A percentile compares a stretch with the other conserved stretches of the same genome.
Evolutionary conservation across 2,797 vertebrate genomes (phyloP).

Genomic region (Rachycentron canadum): DNA sequence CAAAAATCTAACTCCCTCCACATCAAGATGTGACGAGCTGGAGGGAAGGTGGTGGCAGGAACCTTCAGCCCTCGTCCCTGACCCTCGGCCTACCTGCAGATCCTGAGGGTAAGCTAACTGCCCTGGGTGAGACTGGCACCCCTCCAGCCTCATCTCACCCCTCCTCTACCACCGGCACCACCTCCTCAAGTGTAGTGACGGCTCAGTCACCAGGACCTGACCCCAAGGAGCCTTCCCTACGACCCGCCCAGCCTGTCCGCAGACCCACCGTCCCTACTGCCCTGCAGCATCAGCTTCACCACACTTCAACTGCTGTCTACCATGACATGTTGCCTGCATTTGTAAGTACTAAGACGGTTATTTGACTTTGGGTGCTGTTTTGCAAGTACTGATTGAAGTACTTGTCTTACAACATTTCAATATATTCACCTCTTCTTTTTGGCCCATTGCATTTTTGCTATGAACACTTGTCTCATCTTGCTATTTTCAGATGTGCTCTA

Average conservation of each 20-base stretch:
- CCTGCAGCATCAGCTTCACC: slow-evolving; percentile 92
- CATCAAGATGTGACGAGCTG: slow-evolving; percentile 96
- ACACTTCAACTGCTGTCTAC: slow-evolving; percentile 94
- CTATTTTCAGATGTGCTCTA: slow-evolving; percentile 93
- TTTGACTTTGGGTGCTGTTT: background rate
- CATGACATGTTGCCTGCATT: slow-evolving; percentile 99
- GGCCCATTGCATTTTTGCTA: background rate
- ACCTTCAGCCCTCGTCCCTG: slow-evolving; percentile 88
- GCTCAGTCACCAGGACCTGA: slow-evolving; percentile 82
- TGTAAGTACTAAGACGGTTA: slow-evolving; percentile 84
- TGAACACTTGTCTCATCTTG: slow-evolving; percentile 5
- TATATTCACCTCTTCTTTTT: background rate
- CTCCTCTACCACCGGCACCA: slow-evolving; percentile 85
- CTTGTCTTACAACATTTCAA: background rate
- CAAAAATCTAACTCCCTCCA: background rate
- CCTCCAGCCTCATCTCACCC: slow-evolving; percentile 81
- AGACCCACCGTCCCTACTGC: slow-evolving; percentile 88
- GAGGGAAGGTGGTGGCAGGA: slow-evolving; percentile 99
- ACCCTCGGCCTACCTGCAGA: slow-evolving; percentile 81
- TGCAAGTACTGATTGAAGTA: too few species aligned
- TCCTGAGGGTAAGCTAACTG: slow-evolving; percentile 83
- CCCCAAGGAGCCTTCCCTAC: slow-evolving; percentile 92
- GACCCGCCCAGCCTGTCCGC: slow-evolving; percentile 92
- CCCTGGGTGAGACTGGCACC: slow-evolving; percentile 77
- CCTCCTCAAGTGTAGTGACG: slow-evolving; percentile 77